phyloP scores from a whole-genome alignment of 2,888 invertebrate genomes.

The Leucania comma region DNA sequence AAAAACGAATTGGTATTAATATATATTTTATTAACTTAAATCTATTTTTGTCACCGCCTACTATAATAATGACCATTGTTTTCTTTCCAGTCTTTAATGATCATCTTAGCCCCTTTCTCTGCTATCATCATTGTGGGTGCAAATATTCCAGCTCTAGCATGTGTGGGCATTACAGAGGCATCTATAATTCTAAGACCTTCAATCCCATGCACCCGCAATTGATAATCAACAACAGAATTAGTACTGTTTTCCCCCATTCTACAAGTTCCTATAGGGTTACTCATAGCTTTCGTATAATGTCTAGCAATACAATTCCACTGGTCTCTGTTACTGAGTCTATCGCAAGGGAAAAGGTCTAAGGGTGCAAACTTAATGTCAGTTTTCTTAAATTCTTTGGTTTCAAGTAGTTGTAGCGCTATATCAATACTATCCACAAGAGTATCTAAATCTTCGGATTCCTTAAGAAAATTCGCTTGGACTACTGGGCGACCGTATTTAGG shows the following conservation, averaged over 20 bases:
- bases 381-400: constrained; percentile 86
- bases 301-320: constrained; percentile 88
- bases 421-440: constrained; percentile 86
- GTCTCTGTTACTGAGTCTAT: constrained; percentile 83
- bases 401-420: constrained; percentile 85
- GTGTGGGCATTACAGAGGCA: constrained; percentile 87
- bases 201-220: constrained; percentile 84
- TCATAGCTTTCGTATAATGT: constrained; percentile 87
- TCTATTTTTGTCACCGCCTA: constrained; percentile 67
- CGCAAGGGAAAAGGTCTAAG: constrained; percentile 86
- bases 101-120: constrained; percentile 85
- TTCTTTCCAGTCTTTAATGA: constrained; percentile 87
- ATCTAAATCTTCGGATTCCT: constrained; percentile 86
- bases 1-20: constrained; percentile 86
- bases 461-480: constrained; percentile 86
- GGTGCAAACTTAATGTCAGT: constrained; percentile 86
- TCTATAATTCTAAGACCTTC: constrained; percentile 87
- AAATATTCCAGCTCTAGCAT: constrained; percentile 83
- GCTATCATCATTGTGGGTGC: constrained; percentile 88
- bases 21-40: constrained; percentile 72
- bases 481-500: constrained; percentile 87
- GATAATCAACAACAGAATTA: constrained; percentile 84
- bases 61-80: constrained; percentile 80
- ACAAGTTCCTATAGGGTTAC: constrained; percentile 87
- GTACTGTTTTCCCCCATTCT: constrained; percentile 85